Conservation (phyloP, 2,797 vertebrate species). For the Thalassophryne amazonica region DNA sequence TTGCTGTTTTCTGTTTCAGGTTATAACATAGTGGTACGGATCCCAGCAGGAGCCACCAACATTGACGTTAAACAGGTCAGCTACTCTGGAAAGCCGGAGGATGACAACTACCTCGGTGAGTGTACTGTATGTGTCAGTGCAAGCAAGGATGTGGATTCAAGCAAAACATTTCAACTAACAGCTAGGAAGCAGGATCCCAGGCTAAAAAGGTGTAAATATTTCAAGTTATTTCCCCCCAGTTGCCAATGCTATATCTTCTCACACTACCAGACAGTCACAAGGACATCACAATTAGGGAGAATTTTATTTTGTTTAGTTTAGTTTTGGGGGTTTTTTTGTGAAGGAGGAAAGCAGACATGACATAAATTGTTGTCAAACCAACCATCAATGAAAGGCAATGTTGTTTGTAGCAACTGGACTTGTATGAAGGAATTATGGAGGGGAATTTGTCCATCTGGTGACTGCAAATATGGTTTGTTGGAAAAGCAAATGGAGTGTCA, state of each 20-base stretch:
- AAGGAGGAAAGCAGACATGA: conserved; percentile 9
- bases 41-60: conserved; percentile 94
- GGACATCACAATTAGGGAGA: too few relatives aligned
- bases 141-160: conserved; percentile 5
- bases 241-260: conserved; percentile 38
- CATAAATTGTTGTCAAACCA: conserved; percentile 36
- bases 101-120: conserved; percentile 98
- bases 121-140: conserved; percentile 11
- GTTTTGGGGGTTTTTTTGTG: conserved; percentile 14
- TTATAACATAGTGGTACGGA: conserved; percentile 90
- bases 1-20: conserved; percentile 67
- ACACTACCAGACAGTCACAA: conserved; percentile 24
- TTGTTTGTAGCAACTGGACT: conserved; percentile 32
- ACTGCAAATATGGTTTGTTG: conserved; percentile 31
- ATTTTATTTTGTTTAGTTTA: too few relatives aligned
- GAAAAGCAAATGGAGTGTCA: conserved; percentile 75
- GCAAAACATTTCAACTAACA: conserved; percentile 26
- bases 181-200: conserved; percentile 24
- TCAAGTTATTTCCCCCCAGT: conserved; percentile 8
- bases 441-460: conserved; percentile 46
- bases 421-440: conserved; percentile 30
- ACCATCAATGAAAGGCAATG: conserved; percentile 37
- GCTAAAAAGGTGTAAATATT: conserved; percentile 24
- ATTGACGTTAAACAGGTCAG: conserved; percentile 94
- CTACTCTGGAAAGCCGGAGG: conserved; percentile 93